Evolutionary conservation across 2,888 invertebrate species (phyloP).

Genomic region (Cerastis rubricosa): DNA sequence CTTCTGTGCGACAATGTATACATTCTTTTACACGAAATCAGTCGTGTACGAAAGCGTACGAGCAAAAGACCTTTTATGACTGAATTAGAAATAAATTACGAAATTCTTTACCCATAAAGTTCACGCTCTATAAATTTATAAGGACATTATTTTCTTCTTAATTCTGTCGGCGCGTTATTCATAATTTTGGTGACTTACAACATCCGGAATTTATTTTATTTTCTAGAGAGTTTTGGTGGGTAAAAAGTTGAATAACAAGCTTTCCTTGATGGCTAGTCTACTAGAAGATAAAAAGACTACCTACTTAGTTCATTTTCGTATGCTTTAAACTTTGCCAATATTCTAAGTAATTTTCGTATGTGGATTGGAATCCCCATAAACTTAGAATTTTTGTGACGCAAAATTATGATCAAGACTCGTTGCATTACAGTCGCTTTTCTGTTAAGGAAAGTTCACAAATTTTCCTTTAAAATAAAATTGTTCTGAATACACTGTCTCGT

Average conservation of each 20-base stretch:
- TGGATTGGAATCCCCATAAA: background rate
- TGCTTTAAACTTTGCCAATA: background rate
- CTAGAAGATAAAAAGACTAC: background rate
- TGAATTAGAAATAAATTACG: constrained; percentile 56
- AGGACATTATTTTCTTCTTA: constrained; percentile 51
- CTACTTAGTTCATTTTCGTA: background rate
- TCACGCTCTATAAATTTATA: constrained; percentile 49
- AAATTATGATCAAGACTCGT: background rate
- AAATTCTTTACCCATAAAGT: constrained; percentile 45
- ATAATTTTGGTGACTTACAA: constrained; percentile 20
- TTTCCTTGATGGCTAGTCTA: background rate
- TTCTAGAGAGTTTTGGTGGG: background rate
- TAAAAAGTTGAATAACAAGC: background rate
- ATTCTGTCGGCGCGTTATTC: constrained; percentile 37
- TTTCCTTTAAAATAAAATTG: background rate
- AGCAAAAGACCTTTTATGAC: constrained; percentile 42
- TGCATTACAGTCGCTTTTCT: background rate
- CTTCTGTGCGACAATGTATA: constrained; percentile 9
- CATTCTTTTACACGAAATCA: constrained; percentile 18
- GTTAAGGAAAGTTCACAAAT: background rate
- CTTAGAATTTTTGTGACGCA: background rate
- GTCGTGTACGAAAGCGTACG: constrained; percentile 32
- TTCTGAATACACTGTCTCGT: too few relatives aligned
- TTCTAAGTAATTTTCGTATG: too few relatives aligned
- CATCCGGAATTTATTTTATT: constrained; percentile 23